These are phyloP conservation scores for Lepidothrix coronata DNA, from an alignment of 2,113 vertebrate genomes.

Conservation along the genomic window DNA sequence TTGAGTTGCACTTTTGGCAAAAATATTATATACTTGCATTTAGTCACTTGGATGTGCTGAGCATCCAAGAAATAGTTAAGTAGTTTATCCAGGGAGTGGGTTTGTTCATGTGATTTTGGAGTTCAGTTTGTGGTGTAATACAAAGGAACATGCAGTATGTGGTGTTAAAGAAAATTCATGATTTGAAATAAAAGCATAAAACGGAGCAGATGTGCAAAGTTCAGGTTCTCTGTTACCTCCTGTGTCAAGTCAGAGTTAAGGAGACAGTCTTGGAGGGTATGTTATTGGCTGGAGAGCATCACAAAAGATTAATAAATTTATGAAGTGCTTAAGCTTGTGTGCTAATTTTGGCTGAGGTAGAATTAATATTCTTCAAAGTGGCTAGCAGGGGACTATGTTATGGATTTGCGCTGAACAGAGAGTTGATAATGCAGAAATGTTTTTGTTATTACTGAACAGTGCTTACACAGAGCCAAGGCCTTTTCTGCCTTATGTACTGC, in stretches of 20 bases:
- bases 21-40: not conserved
- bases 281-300: not conserved
- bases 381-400: not conserved
- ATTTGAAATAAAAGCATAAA: not conserved
- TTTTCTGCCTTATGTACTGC: not conserved
- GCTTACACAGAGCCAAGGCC: accelerated
- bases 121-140: not conserved
- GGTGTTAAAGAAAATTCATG: not conserved
- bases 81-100: not conserved
- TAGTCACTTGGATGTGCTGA: not conserved
- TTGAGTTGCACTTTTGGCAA: not conserved
- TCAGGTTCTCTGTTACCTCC: not conserved
- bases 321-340: not conserved
- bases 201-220: not conserved
- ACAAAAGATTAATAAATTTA: not conserved
- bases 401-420: not conserved
- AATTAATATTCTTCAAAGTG: not conserved
- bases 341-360: not conserved
- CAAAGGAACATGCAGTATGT: accelerated
- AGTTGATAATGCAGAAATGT: not conserved
- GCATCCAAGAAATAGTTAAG: not conserved
- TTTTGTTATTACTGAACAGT: not conserved
- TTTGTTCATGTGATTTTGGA: not conserved
- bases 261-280: not conserved
- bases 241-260: not conserved